Evolutionary conservation across 2,113 vertebrate genomes (phyloP).

Genomic region (Patagioenas fasciata): DNA sequence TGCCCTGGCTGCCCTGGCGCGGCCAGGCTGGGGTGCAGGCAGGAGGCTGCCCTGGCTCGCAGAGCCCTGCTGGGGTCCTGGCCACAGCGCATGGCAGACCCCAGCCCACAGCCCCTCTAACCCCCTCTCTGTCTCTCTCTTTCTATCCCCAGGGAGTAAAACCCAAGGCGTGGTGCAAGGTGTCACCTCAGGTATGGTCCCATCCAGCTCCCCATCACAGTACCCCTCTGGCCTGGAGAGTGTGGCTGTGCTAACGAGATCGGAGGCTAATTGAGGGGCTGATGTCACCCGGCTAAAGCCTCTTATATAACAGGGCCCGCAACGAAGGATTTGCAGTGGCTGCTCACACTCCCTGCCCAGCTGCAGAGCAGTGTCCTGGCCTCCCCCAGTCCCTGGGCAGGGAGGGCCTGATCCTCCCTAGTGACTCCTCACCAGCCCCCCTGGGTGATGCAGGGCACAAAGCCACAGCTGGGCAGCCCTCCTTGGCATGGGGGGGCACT

Average conservation of each 20-base stretch:
- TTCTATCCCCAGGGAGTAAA: conserved; percentile 85
- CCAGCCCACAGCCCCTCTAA: neutral
- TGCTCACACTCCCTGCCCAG: conserved; percentile 18
- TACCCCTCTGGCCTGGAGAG: neutral
- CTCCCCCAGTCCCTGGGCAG: neutral
- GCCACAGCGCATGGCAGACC: rapidly evolving
- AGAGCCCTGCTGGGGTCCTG: neutral
- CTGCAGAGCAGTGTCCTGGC: neutral
- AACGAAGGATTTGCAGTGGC: neutral
- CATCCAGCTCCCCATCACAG: rapidly evolving
- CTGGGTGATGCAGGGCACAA: rapidly evolving
- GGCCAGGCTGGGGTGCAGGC: neutral
- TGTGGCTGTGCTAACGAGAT: neutral
- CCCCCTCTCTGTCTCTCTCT: neutral
- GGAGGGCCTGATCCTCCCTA: neutral
- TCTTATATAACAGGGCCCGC: conserved; percentile 42
- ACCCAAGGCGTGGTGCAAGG: conserved; percentile 89
- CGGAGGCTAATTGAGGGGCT: conserved; percentile 57
- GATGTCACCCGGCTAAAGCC: conserved; percentile 59
- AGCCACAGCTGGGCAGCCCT: neutral
- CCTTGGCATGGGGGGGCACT: neutral
- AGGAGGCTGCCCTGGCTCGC: neutral
- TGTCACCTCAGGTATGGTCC: conserved; percentile 87
- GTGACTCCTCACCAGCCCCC: neutral
- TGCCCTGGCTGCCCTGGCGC: rapidly evolving